Base-by-base conservation (phyloP, 2,113 vertebrate genomes). In the Erpornis zantholeuca region DNA sequence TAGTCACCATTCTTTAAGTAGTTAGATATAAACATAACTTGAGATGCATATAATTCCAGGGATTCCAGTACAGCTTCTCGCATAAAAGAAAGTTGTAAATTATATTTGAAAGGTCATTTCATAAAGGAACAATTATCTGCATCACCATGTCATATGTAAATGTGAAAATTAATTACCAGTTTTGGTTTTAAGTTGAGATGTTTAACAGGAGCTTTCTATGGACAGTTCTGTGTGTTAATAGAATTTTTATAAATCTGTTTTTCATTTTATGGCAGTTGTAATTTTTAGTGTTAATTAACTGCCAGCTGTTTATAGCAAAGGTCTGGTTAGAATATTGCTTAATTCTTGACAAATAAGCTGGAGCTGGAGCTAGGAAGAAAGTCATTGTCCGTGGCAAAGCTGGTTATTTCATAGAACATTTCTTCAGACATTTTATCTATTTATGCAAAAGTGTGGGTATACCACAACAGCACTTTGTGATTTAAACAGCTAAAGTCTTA, bases 231-330 rank as follows among this genome's bases (percentile, higher is more conserved):
- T 70, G 9, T 63, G 15, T 59, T 84, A 93, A 64, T 77, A 80
- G 36, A 28, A 29, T 59, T 90, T 82, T 93, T 73, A 56, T 75
- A 75, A 90, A 77, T 36, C 0, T 82, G 31, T 65, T 70, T 64
- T 76, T 89, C 22, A 23, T 83, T 90, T 77, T 80, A 86, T 88
- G 36, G 10, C 47, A 60, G 20, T 60, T 92, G 31, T 56, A 66
- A 75, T 75, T 94, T 88, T 90, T 87, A 73, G 13, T 93, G 42
- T 76, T 86, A 92, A 90, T 91, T 83, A 88, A 78, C 65, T 78
- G 31, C 64, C 31, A 71, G 64, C 69, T 92, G 64, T 49, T 78
- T 68, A 24, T 68, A 53, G 56, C 35, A 63, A 56, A 72, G 64
- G n/a, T 70, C 57, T 50, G 36, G 64, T 94, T 59, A 83, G 60